These are phyloP conservation scores for Lepidonotus clava DNA, from an alignment of 2,888 invertebrate species.

Conservation along the genomic window DNA sequence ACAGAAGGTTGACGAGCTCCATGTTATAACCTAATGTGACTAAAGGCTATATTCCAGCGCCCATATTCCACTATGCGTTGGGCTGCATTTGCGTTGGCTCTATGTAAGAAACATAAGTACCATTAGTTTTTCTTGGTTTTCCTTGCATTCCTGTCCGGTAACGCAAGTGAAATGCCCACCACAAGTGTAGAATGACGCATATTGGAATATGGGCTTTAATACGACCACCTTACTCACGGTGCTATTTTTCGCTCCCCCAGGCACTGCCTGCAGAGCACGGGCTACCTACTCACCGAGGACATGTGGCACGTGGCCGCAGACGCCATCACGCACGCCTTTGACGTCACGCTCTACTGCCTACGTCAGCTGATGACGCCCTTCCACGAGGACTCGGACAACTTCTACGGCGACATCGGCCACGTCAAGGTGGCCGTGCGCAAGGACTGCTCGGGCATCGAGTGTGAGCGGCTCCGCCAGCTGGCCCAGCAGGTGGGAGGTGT, in stretches of 20 bases:
- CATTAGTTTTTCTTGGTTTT: too few relatives aligned
- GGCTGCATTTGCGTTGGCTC: too few relatives aligned
- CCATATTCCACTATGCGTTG: too few relatives aligned
- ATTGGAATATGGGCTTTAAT: too few relatives aligned
- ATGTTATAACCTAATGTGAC: too few relatives aligned
- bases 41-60: too few relatives aligned
- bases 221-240: neutral
- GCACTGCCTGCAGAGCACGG: slow-evolving; percentile 87
- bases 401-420: slow-evolving; percentile 91
- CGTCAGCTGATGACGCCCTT: slow-evolving; percentile 94
- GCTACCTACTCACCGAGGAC: slow-evolving; percentile 86
- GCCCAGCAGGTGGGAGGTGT: slow-evolving; percentile 94
- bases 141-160: too few relatives aligned
- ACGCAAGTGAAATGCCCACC: too few relatives aligned
- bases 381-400: slow-evolving; percentile 94
- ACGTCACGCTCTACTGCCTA: slow-evolving; percentile 87
- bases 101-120: too few relatives aligned
- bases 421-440: slow-evolving; percentile 93
- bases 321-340: slow-evolving; percentile 90
- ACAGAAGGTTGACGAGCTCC: too few relatives aligned
- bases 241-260: slow-evolving; percentile 65
- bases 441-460: slow-evolving; percentile 91
- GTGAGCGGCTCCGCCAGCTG: slow-evolving; percentile 91
- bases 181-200: too few relatives aligned
- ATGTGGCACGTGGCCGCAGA: slow-evolving; percentile 90